Conservation (phyloP, 2,113 vertebrate species). For the Thalassarche chlororhynchos region DNA sequence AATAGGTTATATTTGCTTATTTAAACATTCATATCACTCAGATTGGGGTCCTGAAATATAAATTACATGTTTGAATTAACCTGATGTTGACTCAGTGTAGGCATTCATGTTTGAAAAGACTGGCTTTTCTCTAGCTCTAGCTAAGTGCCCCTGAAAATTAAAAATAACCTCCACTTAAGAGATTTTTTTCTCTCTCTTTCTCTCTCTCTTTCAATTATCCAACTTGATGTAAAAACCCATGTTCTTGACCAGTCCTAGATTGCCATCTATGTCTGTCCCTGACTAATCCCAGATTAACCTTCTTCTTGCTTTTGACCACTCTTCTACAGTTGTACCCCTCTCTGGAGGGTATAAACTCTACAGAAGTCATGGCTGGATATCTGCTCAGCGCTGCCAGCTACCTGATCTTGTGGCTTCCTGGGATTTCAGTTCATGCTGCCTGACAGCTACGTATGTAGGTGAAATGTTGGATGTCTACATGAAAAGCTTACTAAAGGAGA, state of each 20-base stretch:
- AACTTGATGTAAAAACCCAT: background rate
- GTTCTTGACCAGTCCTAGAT: background rate
- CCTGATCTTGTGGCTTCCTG: accelerated
- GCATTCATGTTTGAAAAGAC: background rate
- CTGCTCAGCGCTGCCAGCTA: background rate
- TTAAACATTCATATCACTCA: background rate
- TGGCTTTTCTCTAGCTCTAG: background rate
- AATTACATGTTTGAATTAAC: background rate
- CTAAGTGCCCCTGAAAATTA: background rate
- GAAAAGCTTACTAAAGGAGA: background rate
- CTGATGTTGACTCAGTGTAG: background rate
- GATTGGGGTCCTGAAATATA: background rate
- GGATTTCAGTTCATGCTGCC: background rate
- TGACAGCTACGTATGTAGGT: background rate
- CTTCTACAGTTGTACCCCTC: background rate
- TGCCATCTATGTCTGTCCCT: background rate
- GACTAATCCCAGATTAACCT: background rate
- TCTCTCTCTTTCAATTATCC: background rate
- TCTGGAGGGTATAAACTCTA: background rate
- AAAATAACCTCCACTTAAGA: background rate
- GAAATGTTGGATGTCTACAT: background rate
- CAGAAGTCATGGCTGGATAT: background rate
- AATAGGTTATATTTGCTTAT: background rate
- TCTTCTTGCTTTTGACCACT: background rate
- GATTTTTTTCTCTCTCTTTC: background rate